These are phyloP conservation scores for Saccopteryx bilineata DNA, from an alignment of 2,113 vertebrate genomes.

Conservation along the genomic window DNA sequence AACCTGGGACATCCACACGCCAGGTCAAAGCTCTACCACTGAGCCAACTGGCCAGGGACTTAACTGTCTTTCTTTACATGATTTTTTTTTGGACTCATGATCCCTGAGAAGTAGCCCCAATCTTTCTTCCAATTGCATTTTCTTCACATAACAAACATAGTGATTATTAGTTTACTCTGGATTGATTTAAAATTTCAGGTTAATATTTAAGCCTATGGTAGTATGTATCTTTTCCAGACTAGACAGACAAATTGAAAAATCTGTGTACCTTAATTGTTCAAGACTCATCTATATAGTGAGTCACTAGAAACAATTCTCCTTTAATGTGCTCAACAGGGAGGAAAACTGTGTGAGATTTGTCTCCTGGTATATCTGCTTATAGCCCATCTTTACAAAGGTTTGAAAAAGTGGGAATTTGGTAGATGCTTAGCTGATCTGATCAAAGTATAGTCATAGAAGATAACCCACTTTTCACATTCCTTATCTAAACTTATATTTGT, in stretches of 20 bases:
- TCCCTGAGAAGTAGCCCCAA: background rate
- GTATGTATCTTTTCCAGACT: background rate
- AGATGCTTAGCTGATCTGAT: background rate
- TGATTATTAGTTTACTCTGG: background rate
- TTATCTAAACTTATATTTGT: background rate
- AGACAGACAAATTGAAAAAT: constrained; percentile 12
- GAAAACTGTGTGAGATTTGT: background rate
- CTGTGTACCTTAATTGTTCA: background rate
- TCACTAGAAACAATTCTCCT: constrained; percentile 24
- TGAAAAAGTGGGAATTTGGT: background rate
- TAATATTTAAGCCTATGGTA: background rate
- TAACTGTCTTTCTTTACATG: too few species aligned
- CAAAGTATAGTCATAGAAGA: background rate
- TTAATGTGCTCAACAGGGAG: background rate
- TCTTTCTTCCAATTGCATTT: background rate
- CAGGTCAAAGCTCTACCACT: too few species aligned
- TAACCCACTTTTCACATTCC: background rate
- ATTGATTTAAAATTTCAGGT: background rate
- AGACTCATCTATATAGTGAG: background rate
- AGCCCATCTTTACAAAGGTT: background rate
- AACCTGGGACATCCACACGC: too few species aligned
- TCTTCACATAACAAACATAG: background rate
- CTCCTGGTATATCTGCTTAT: background rate
- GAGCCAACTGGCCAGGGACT: too few species aligned
- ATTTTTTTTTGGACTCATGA: background rate